These are phyloP conservation scores for Corythoichthys intestinalis DNA, from an alignment of 2,113 vertebrate genomes.

Conservation along the genomic window DNA sequence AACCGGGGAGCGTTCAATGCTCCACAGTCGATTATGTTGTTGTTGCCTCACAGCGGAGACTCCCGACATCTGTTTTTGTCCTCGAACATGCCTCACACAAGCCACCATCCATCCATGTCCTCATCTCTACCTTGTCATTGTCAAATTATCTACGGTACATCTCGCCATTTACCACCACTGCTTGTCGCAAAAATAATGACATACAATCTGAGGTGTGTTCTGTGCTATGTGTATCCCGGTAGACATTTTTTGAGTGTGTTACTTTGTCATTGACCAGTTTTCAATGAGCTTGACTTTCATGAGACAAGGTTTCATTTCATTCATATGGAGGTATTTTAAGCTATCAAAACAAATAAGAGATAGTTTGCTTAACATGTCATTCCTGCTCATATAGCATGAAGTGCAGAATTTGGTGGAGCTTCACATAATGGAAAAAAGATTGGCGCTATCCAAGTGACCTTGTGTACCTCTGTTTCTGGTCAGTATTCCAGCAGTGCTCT, in stretches of 20 bases:
- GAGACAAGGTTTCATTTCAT: neutral
- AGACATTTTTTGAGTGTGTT: neutral
- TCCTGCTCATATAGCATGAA: neutral
- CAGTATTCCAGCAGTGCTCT: slow-evolving; percentile 46
- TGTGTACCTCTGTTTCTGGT: slow-evolving; percentile 42
- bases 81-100: slow-evolving; percentile 44
- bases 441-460: slow-evolving; percentile 29
- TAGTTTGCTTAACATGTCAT: neutral
- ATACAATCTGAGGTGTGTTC: neutral
- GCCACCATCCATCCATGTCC: slow-evolving; percentile 11
- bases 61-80: slow-evolving; percentile 48
- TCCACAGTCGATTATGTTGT: slow-evolving; percentile 65
- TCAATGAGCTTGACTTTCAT: no score
- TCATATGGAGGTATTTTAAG: neutral
- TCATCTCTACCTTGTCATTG: slow-evolving; percentile 12
- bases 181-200: slow-evolving; percentile 11
- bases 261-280: neutral
- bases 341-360: neutral
- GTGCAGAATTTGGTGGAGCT: neutral
- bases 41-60: slow-evolving; percentile 47
- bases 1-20: slow-evolving; percentile 52
- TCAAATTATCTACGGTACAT: slow-evolving; percentile 23
- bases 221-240: neutral
- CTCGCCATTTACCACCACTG: neutral
- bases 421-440: neutral